A percentile compares a stretch with the other conserved stretches of the same genome.
Conservation (phyloP, 2,113 vertebrate species). For the Vimba vimba region DNA sequence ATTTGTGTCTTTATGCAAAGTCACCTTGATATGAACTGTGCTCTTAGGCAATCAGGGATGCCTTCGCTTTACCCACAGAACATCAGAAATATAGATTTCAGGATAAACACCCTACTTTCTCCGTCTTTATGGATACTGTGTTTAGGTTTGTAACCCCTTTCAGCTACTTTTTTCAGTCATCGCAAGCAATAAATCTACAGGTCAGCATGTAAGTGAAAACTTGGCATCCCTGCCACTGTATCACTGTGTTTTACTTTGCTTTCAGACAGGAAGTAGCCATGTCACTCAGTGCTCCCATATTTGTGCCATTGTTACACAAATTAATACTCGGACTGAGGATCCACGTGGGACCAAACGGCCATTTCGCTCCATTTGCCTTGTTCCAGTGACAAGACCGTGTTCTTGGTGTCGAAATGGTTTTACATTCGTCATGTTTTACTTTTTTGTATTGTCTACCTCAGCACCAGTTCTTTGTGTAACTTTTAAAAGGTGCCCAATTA, state of each 20-base stretch:
- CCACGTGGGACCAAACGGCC: conserved; percentile 76
- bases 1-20: conserved; percentile 38
- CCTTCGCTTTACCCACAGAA: background rate
- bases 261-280: conserved; percentile 45
- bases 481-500: conserved; percentile 87
- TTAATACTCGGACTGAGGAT: conserved; percentile 76
- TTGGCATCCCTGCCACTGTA: conserved; percentile 40
- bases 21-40: conserved; percentile 29
- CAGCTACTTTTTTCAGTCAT: background rate
- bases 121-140: background rate
- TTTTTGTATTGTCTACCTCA: conserved; percentile 98
- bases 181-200: conserved; percentile 48
- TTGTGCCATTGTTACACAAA: conserved; percentile 53
- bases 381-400: conserved; percentile 2
- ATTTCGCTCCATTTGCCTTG: conserved; percentile 40
- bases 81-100: background rate
- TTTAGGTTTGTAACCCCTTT: conserved; percentile 2
- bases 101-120: background rate
- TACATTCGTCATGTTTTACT: conserved; percentile 78
- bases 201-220: conserved; percentile 23
- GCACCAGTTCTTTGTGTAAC: conserved; percentile 93
- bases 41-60: conserved; percentile 34
- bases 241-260: conserved; percentile 44
- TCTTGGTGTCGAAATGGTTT: conserved; percentile 46
- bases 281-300: conserved; percentile 40